These are phyloP conservation scores for Branchinecta lindahli DNA, from an alignment of 1,140 invertebrate genomes.

Conservation along the genomic window DNA sequence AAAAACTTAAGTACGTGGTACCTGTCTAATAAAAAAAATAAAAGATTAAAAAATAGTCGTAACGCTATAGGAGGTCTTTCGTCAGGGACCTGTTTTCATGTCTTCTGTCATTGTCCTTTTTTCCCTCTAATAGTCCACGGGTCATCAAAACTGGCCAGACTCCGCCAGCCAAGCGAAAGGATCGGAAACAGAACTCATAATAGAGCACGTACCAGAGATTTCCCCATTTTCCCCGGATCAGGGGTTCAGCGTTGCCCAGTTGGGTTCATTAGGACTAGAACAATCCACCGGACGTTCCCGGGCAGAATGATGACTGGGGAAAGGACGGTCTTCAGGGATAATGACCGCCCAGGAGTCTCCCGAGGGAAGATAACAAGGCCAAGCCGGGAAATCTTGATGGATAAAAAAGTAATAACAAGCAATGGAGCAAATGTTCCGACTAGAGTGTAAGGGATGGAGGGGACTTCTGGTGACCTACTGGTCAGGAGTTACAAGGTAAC, in stretches of 20 bases:
- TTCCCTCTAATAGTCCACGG: background rate
- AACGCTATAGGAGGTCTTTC: no score
- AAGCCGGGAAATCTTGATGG: background rate
- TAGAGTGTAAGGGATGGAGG: background rate
- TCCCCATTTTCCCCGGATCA: background rate
- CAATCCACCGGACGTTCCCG: slow-evolving; percentile 9
- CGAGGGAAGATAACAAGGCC: background rate
- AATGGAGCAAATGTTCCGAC: background rate
- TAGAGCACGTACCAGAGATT: slow-evolving; percentile 4
- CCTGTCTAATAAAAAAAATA: no score
- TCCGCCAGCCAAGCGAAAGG: background rate
- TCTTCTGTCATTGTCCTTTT: background rate
- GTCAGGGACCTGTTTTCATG: no score
- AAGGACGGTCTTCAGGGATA: background rate
- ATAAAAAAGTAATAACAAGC: background rate
- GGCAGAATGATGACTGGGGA: background rate
- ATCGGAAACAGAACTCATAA: slow-evolving; percentile 8
- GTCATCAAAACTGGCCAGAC: slow-evolving; percentile 10
- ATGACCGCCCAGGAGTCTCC: background rate
- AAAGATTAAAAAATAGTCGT: no score
- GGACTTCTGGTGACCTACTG: slow-evolving; percentile 10
- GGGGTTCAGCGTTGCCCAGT: slow-evolving; percentile 7
- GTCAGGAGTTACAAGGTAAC: slow-evolving; percentile 12
- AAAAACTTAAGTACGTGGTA: no score
- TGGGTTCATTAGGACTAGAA: slow-evolving; percentile 3